phyloP scores from a whole-genome alignment of 1,140 invertebrate species.

The Bilobella aurantiaca region DNA sequence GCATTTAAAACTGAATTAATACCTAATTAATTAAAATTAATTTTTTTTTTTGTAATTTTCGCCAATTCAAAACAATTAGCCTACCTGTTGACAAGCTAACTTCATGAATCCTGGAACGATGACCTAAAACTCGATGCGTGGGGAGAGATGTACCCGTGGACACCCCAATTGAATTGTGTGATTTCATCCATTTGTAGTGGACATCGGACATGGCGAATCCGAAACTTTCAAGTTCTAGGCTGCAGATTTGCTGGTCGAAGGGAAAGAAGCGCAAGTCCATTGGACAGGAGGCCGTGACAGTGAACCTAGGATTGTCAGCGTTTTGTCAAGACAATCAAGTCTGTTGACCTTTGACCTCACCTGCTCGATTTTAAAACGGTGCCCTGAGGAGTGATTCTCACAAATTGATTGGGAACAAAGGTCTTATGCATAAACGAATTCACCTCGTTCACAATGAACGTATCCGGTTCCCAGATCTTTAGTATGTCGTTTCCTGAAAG shows the following conservation, averaged over 20 bases:
- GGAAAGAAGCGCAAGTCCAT: slow-evolving; percentile 96
- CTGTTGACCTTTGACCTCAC: slow-evolving; percentile 45
- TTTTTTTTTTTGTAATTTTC: no score
- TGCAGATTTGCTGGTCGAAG: slow-evolving; percentile 90
- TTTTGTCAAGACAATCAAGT: slow-evolving; percentile 34
- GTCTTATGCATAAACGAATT: slow-evolving; percentile 95
- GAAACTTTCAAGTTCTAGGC: slow-evolving; percentile 90
- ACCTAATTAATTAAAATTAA: no score
- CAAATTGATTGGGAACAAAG: slow-evolving; percentile 71
- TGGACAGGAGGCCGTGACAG: slow-evolving; percentile 90
- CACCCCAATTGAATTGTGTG: neutral
- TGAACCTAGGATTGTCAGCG: slow-evolving; percentile 61
- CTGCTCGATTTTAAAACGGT: slow-evolving; percentile 88
- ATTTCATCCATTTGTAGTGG: neutral
- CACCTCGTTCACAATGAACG: slow-evolving; percentile 96
- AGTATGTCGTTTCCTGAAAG: slow-evolving; percentile 85
- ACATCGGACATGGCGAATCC: neutral
- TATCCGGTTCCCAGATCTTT: slow-evolving; percentile 96
- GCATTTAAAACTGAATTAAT: no score
- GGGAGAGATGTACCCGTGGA: neutral
- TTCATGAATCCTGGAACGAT: neutral
- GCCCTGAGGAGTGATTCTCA: slow-evolving; percentile 67
- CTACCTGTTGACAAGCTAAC: neutral
- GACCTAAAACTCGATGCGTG: neutral
- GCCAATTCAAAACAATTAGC: neutral